A percentile compares a stretch with the other conserved stretches of the same genome.
These are phyloP conservation scores for Sipunculus nudus DNA, from an alignment of 2,888 invertebrate species.

Conservation along the genomic window DNA sequence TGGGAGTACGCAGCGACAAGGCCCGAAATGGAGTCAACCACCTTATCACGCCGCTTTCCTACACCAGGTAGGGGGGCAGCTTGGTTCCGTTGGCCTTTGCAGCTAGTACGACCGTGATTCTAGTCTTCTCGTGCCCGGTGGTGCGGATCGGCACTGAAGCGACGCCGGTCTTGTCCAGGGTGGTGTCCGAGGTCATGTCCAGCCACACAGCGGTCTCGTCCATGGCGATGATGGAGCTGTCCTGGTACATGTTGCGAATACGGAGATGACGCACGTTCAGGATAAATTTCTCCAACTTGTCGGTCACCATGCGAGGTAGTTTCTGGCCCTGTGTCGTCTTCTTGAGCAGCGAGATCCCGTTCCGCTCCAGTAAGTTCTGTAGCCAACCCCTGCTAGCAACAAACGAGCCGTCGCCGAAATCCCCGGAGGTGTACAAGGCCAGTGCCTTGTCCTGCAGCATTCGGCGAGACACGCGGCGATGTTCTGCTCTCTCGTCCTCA, in stretches of 20 bases:
- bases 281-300: slow-evolving; percentile 6
- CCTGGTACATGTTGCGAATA: not conserved
- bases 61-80: slow-evolving; percentile 28
- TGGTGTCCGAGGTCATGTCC: slow-evolving; percentile 17
- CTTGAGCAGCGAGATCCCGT: slow-evolving; percentile 7
- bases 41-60: slow-evolving; percentile 21
- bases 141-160: slow-evolving; percentile 36
- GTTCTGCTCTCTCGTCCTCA: not conserved
- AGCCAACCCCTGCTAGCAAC: slow-evolving; percentile 16
- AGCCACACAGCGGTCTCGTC: slow-evolving; percentile 25
- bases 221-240: slow-evolving; percentile 6
- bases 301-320: not conserved
- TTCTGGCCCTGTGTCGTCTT: slow-evolving; percentile 12
- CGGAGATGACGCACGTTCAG: not conserved
- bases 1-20: slow-evolving; percentile 7
- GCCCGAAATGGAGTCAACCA: slow-evolving; percentile 5
- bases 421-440: too few species aligned
- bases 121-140: slow-evolving; percentile 43
- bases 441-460: not conserved
- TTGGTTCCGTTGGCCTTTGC: slow-evolving; percentile 34
- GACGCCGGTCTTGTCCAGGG: slow-evolving; percentile 24
- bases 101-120: slow-evolving; percentile 38
- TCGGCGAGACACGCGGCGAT: not conserved
- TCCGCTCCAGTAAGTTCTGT: slow-evolving; percentile 4
- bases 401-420: not conserved